phyloP scores from a whole-genome alignment of 1,140 invertebrate genomes.

The Hycleus phaleratus region DNA sequence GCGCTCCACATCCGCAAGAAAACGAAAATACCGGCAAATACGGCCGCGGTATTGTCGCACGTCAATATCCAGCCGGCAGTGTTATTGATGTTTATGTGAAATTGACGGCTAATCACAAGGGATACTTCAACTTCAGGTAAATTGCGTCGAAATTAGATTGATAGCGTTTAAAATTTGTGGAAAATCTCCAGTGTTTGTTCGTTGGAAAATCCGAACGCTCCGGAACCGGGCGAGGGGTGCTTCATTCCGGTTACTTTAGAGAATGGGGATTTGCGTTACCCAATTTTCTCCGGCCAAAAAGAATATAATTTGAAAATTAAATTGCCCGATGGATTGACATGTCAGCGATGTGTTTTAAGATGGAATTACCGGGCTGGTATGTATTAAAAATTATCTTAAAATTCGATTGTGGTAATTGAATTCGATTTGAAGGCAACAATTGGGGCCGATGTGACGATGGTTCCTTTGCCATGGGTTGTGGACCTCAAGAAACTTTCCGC shows the following conservation, averaged over 20 bases:
- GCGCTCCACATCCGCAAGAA: conserved; percentile 43
- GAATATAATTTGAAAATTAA: conserved; percentile 11
- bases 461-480: conserved; percentile 62
- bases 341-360: conserved; percentile 53
- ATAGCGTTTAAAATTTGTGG: neutral
- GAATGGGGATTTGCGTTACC: conserved; percentile 8
- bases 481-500: conserved; percentile 75
- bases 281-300: conserved; percentile 30
- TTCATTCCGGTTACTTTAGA: conserved; percentile 17
- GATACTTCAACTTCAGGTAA: conserved; percentile 48
- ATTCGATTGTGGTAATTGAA: neutral
- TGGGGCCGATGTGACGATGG: conserved; percentile 64
- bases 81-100: conserved; percentile 40
- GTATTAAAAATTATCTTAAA: neutral
- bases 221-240: conserved; percentile 25
- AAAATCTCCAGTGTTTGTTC: conserved; percentile 19
- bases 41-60: conserved; percentile 49
- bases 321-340: conserved; percentile 44
- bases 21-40: conserved; percentile 58
- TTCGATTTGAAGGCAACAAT: conserved; percentile 52
- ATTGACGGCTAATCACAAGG: conserved; percentile 50
- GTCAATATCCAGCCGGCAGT: conserved; percentile 36
- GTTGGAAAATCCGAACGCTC: conserved; percentile 19
- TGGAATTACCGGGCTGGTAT: conserved; percentile 51
- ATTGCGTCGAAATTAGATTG: neutral